phyloP scores from a whole-genome alignment of 2,797 vertebrate species.

The Sebastes goodei region DNA sequence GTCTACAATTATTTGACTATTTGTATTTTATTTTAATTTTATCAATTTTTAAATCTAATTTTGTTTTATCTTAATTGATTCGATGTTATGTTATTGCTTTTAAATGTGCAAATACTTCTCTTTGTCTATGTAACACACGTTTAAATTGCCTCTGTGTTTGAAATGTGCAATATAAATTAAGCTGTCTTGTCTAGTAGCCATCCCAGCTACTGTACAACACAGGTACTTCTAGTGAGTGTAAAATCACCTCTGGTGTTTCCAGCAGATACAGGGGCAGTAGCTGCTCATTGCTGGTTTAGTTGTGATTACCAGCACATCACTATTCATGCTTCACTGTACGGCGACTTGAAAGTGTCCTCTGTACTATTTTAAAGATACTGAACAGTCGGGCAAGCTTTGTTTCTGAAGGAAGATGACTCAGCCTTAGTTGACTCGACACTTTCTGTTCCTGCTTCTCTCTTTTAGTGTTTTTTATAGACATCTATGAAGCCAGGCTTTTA shows the following conservation, averaged over 20 bases:
- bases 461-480: conserved; percentile 1
- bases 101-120: too few relatives aligned
- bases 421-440: not conserved
- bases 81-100: too few relatives aligned
- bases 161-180: too few relatives aligned
- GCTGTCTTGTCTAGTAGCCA: not conserved
- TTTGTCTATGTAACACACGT: too few relatives aligned
- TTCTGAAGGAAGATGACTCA: not conserved
- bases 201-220: not conserved
- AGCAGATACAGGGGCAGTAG: not conserved
- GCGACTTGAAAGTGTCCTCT: not conserved
- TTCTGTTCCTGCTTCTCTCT: not conserved
- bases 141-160: too few relatives aligned
- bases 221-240: not conserved
- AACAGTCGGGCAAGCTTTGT: not conserved
- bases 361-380: not conserved
- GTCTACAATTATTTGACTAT: too few relatives aligned
- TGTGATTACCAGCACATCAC: not conserved
- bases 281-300: not conserved
- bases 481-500: conserved; percentile 6
- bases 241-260: not conserved
- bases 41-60: too few relatives aligned
- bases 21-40: too few relatives aligned
- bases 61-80: too few relatives aligned
- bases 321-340: too few relatives aligned